Evolutionary conservation across 2,113 vertebrate genomes (phyloP), one percentile per base, ranked within the genome.

Genomic region (Haplochromis vanheusdeni): DNA sequence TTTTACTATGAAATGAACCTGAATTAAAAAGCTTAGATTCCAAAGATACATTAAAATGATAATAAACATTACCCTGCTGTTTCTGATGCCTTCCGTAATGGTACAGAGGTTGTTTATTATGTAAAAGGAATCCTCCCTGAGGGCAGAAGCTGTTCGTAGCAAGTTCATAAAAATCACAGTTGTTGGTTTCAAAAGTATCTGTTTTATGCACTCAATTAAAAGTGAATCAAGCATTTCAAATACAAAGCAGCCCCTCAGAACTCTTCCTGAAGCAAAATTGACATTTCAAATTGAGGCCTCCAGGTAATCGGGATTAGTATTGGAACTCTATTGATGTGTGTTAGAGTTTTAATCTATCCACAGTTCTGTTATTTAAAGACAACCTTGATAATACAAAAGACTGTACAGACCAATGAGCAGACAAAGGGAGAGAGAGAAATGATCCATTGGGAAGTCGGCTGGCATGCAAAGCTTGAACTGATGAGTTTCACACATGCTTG

Each of bases 401-500:
- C 82, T 81, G 79, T 17, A 55, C 81, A 23, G 84, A 89, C 60
- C 79, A 26, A 83, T 19, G 28, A 58, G 87, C 60, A 89, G 89
- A 91, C 85, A 88, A 84, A 87, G 51, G 75, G 21, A 40, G 51
- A 7, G 54, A 7, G 40, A 86, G 81, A 82, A 86, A 51, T 7
- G 73, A 84, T 86, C 82, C 70, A 17, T 14, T 4, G 81, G 92
- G 93, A 84, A 82, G 89, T 49, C 6, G 7, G 80, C 86, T 89
- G 91, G 92, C 90, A 80, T 89, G 86, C 28, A 47, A 87, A 81
- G 92, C 88, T 28, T 19, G 81, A 26, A 88, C 60, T 89, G 91
- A 86, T 93, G 93, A 92, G 89, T 85, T 89, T 88, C 90, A 87
- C 89, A 88, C 86, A 65, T 54, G 85, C 85, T 88, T 68, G 31